Conservation (phyloP, 2,113 vertebrate genomes). For the Atlantisia rogersi region DNA sequence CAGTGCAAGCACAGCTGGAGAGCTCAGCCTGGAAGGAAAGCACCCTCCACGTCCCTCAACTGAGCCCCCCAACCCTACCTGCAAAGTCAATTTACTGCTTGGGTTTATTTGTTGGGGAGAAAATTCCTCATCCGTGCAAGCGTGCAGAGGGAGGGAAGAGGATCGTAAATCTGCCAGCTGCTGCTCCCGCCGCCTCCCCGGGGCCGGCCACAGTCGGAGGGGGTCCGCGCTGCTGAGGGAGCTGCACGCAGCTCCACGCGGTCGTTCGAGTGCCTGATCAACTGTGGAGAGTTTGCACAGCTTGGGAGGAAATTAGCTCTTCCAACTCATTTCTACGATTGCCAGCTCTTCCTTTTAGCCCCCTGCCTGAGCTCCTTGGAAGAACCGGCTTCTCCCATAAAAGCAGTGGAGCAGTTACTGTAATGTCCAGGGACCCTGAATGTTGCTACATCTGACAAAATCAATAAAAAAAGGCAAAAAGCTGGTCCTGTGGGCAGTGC, state of each 20-base stretch:
- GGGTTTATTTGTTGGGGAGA: not conserved
- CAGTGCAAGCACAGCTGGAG: fast-evolving
- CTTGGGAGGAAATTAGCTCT: conserved; percentile 46
- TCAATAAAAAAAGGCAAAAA: not conserved
- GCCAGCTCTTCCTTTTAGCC: conserved; percentile 23
- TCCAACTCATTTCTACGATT: not conserved
- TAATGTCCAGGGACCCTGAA: not conserved
- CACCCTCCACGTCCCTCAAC: fast-evolving
- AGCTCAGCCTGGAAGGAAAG: not conserved
- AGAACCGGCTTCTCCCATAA: not conserved
- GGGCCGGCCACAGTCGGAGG: not conserved
- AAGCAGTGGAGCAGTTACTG: not conserved
- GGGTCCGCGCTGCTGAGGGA: not conserved
- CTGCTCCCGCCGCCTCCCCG: not conserved
- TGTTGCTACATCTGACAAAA: not conserved
- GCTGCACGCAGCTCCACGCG: fast-evolving
- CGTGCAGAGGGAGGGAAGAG: fast-evolving
- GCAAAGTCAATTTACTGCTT: not conserved
- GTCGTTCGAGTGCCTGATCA: not conserved
- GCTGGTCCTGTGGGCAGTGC: fast-evolving
- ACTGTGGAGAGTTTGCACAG: conserved; percentile 33
- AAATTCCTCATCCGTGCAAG: not conserved
- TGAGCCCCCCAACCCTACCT: not conserved
- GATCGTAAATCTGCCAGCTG: not conserved
- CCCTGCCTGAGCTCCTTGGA: conserved; percentile 10